Conservation (phyloP, 2,113 vertebrate genomes). For the Notothenia rossii region DNA sequence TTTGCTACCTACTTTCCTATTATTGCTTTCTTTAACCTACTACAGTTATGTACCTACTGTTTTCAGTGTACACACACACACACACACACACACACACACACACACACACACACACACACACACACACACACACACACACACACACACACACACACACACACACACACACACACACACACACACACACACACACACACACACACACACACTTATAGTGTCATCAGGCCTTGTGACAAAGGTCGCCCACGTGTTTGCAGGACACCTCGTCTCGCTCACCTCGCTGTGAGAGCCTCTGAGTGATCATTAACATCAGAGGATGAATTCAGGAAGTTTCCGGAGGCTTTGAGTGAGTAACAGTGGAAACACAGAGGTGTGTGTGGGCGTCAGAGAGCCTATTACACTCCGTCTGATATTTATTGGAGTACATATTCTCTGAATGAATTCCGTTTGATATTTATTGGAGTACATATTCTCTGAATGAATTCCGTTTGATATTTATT, state of each 20-base stretch:
- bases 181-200: not conserved
- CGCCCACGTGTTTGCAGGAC: conserved; percentile 49
- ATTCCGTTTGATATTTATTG: too few species aligned
- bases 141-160: not conserved
- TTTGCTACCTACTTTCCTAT: too few species aligned
- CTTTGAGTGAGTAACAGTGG: conserved; percentile 8
- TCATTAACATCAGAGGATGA: conserved; percentile 59
- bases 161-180: not conserved
- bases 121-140: too few species aligned
- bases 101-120: too few species aligned
- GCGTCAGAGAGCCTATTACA: not conserved
- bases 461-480: not conserved
- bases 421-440: too few species aligned
- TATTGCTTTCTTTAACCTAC: too few species aligned
- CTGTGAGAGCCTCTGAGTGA: conserved; percentile 37
- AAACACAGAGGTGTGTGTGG: not conserved
- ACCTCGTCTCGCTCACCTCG: conserved; percentile 42
- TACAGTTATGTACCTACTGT: too few species aligned
- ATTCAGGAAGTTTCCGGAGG: conserved; percentile 43
- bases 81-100: not conserved
- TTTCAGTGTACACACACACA: not conserved
- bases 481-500: not conserved
- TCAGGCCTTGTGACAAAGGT: conserved; percentile 61
- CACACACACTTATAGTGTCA: too few species aligned
- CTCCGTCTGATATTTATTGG: not conserved